These are phyloP conservation scores for Rotaria macrura DNA, from an alignment of 2,888 invertebrate genomes.

Conservation along the genomic window DNA sequence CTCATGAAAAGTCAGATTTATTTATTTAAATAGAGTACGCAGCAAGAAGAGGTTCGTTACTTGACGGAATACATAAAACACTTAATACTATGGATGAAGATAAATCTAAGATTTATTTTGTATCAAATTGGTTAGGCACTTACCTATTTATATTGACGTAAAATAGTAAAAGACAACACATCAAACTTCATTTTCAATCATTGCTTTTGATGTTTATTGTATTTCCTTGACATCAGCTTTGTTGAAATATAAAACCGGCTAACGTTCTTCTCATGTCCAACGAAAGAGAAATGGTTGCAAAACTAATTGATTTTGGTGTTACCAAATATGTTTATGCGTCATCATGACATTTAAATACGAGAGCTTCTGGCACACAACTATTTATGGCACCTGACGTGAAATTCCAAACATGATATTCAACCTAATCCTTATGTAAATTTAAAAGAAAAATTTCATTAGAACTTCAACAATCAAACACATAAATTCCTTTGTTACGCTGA, in stretches of 20 bases:
- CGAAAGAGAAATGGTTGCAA: not conserved
- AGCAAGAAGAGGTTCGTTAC: not conserved
- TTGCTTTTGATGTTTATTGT: no score
- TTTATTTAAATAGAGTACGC: not conserved
- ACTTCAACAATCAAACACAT: no score
- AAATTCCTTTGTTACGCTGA: no score
- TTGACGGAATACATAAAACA: not conserved
- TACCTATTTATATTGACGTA: not conserved
- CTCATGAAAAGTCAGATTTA: constrained; percentile 1
- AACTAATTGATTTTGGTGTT: not conserved
- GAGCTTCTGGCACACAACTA: not conserved
- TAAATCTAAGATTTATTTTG: constrained; percentile 1
- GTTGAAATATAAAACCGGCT: not conserved
- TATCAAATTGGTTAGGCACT: constrained; percentile 4
- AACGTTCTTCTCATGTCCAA: not conserved
- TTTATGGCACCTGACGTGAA: not conserved
- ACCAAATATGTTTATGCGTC: not conserved
- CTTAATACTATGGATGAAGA: constrained; percentile 5
- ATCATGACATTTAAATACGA: not conserved
- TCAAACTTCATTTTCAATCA: not conserved
- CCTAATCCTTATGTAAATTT: not conserved
- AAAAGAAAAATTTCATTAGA: no score
- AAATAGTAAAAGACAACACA: not conserved
- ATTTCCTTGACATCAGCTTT: no score
- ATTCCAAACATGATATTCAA: not conserved